Base-by-base conservation (phyloP, 2,888 invertebrate genomes). In the Branchipolynoe longqiensis region DNA sequence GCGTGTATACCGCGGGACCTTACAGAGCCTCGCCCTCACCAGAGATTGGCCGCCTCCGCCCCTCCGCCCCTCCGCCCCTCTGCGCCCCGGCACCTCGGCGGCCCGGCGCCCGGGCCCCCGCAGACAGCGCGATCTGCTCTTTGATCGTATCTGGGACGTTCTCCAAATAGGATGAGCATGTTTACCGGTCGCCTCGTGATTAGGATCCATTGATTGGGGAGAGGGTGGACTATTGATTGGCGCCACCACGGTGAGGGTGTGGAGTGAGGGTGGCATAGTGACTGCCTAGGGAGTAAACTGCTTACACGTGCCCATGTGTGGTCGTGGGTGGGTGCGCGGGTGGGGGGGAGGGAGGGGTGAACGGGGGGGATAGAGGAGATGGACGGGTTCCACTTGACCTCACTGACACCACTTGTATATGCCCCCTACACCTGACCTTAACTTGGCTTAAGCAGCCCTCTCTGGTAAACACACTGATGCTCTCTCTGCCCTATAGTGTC, bases 61-160 rank as follows among this genome's bases (percentile, higher is more conserved):
- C 36, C 14, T 36, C 33, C 33, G 69, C n/a, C n/a, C n/a, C n/a
- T n/a, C n/a, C n/a, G n/a, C n/a, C n/a, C n/a, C n/a, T n/a, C n/a
- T n/a, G n/a, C n/a, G n/a, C n/a, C n/a, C n/a, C n/a, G n/a, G n/a
- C n/a, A n/a, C n/a, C n/a, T n/a, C n/a, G n/a, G n/a, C n/a, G n/a
- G n/a, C n/a, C n/a, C n/a, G n/a, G n/a, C n/a, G n/a, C n/a, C n/a
- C n/a, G n/a, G n/a, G n/a, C n/a, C n/a, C n/a, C n/a, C n/a, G 69
- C 18, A 69, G 36, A 69, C 38, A 36, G 69, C 22, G 38, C 41
- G n/a, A n/a, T 18, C 12, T 48, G 28, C 31, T 78, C 78, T 73
- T 73, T 78, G 78, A 78, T 78, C 78, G 25, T 78, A 78, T 78
- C 78, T 48, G 48, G 48, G 48, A 48, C 78, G 48, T 78, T 78